These are phyloP conservation scores for Dryobates pubescens DNA, from an alignment of 2,797 vertebrate species.

Conservation along the genomic window DNA sequence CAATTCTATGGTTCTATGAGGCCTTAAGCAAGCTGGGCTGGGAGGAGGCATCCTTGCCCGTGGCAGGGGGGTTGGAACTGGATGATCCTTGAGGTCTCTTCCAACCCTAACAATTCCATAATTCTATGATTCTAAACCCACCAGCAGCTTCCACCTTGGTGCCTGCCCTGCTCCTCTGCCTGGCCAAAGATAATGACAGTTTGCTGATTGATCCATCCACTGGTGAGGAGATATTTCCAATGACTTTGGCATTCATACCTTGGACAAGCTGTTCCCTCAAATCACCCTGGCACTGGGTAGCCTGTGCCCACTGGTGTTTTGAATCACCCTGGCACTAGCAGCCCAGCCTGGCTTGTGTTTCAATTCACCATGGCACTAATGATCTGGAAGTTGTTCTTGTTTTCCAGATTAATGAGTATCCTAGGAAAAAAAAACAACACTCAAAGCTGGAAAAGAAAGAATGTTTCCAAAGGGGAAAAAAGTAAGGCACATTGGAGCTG, in stretches of 20 bases:
- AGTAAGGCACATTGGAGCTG: not conserved
- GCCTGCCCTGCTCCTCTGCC: too few species aligned
- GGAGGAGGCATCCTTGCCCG: too few species aligned
- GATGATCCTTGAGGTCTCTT: too few species aligned
- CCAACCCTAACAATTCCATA: too few species aligned
- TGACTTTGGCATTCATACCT: constrained; percentile 79
- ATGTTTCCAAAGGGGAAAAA: constrained; percentile 66
- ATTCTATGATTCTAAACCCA: too few species aligned
- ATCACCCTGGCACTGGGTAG: constrained; percentile 79
- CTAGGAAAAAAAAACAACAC: constrained; percentile 71
- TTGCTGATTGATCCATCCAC: constrained; percentile 71
- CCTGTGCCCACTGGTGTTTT: constrained; percentile 67
- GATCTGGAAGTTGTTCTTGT: constrained; percentile 79
- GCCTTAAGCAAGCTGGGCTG: too few species aligned
- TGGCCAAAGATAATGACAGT: not conserved
- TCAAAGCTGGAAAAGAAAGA: constrained; percentile 73
- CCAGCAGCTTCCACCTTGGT: too few species aligned
- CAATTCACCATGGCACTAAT: constrained; percentile 74
- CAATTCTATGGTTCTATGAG: too few species aligned
- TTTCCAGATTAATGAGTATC: constrained; percentile 79
- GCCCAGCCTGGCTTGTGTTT: constrained; percentile 76
- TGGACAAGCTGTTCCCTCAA: constrained; percentile 81
- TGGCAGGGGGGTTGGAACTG: too few species aligned
- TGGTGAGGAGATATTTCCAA: constrained; percentile 76
- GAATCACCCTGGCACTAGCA: constrained; percentile 78